Evolutionary conservation across 2,113 vertebrate species (phyloP), one percentile per base, ranked within the genome.

Genomic region (Genyomyrus donnyi): DNA sequence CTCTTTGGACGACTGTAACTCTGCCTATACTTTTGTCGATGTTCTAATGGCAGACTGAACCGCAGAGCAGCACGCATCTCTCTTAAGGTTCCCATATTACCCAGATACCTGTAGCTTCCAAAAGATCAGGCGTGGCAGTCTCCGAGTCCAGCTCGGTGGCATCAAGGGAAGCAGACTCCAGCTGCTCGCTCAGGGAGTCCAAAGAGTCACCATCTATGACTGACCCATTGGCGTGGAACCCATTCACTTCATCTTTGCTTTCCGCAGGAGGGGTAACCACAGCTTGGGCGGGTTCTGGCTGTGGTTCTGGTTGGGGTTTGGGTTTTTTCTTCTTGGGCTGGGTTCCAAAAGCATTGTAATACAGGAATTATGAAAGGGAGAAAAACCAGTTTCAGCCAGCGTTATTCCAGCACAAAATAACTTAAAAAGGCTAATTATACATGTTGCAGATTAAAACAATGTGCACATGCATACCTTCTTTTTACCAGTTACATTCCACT

Each of bases 401-500:
- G 0, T 31, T 31, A 31, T 31, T 70, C n/a, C 62, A 13, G 27
- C 21, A 46, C 21, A 49, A 85, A 3, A 85, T 31, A 62, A 62
- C 19, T 21, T 85, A 85, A 19, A 85, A 45, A 48, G 83, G 70
- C 70, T 17, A 77, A 77, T 24, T 39, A 17, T 39, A 77, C 6
- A 74, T 35, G 10, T 13, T 35, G 35, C 70, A 39, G 31, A 77
- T 77, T 35, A 77, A 39, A 77, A 77, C 74, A 77, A 84, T 89
- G 27, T 49, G 31, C 52, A 49, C 45, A 45, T 31, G 70, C 91
- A 85, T 95, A 98, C 98, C 97, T 99, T 99, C 95, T 98, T 99
- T 93, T 99, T 99, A 90, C 98, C 98, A 0, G 97, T 98, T 50
- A 98, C 96, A 87, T 96, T 98, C 98, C 98, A 99, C 92, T 99